Base-by-base conservation (phyloP, 2,888 invertebrate genomes). In the Prosopocoilus inquinatus region DNA sequence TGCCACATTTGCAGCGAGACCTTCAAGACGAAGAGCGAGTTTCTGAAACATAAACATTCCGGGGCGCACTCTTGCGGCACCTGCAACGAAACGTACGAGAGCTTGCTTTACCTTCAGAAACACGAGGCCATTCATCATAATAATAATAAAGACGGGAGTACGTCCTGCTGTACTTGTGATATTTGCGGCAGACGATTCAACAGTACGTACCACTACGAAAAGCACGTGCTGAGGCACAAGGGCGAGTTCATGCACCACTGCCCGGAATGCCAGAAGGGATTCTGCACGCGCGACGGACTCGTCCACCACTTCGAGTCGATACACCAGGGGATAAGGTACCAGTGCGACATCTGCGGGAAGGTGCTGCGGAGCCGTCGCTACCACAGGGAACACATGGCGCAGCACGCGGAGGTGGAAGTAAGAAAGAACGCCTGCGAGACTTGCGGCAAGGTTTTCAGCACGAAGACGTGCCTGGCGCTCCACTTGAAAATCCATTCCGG, bases 261-360 rank as follows among this genome's bases (percentile, higher is more conserved):
- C 44, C 32, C 33, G 11, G 50, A 50, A 45, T 60, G 57, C n/a
- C 49, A 78, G 0, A 68, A 74, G 34, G 59, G 50, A 39, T 64
- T 55, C 35, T 62, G 55, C 44, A 50, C n/a, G 20, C 3, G 5
- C 20, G 20, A 28, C 7, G 20, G 20, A 28, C 7, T 4, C 60
- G 3, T 61, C 39, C 38, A 52, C 13, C 64, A 64, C 45, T 46
- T 58, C 16, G 52, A 60, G 43, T 53, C 61, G 8, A 60, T 55
- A 50, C 63, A 63, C 45, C 53, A 58, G 43, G 63, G 63, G n/a
- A 55, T 63, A 20, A 39, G 63, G 28, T 63, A 62, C 12, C 47
- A 55, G 13, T 64, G 64, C 33, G 53, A 58, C 36, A 54, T 61
- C 28, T 64, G 64, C 47, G 62, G 59, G 2, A 61, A 62, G 0